Conservation (phyloP, 92 coral and sea anemone genomes). For the Phymanthus crucifer region DNA sequence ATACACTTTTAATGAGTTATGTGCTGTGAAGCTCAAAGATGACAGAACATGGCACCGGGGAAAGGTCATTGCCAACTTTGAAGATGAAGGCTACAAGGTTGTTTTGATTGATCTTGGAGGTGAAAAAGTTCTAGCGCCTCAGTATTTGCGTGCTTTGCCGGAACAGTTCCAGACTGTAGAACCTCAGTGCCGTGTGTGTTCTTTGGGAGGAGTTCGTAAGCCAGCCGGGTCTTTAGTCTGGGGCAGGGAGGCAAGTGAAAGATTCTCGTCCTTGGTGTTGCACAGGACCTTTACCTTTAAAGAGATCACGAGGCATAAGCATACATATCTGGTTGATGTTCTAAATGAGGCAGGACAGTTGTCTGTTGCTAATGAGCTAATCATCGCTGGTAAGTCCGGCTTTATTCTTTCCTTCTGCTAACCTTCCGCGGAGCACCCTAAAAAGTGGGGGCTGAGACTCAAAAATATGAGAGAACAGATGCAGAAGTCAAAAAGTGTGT, state of each 20-base stretch:
- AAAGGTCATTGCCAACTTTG: slow-evolving; percentile 15
- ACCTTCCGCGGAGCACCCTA: too few species aligned
- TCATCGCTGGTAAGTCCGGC: slow-evolving; percentile 39
- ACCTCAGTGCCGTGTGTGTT: slow-evolving; percentile 30
- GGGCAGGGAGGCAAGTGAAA: slow-evolving; percentile 30
- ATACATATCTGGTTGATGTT: slow-evolving; percentile 44
- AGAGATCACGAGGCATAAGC: slow-evolving; percentile 17
- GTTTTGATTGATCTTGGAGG: slow-evolving; percentile 62
- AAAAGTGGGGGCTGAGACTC: too few species aligned
- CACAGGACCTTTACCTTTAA: slow-evolving; percentile 39
- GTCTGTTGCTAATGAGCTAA: slow-evolving; percentile 46
- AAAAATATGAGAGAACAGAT: too few species aligned
- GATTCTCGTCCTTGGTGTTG: slow-evolving; percentile 38
- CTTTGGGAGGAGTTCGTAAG: slow-evolving; percentile 47
- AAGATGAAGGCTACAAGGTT: slow-evolving; percentile 34
- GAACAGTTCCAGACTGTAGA: slow-evolving; percentile 32
- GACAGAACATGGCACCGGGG: slow-evolving; percentile 69
- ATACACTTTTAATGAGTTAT: slow-evolving; percentile 30
- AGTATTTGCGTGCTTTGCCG: slow-evolving; percentile 46
- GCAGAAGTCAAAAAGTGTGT: too few species aligned
- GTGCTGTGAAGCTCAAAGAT: slow-evolving; percentile 52
- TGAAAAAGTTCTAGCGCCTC: slow-evolving; percentile 39
- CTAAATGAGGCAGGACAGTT: slow-evolving; percentile 29
- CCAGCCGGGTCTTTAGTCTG: slow-evolving; percentile 24
- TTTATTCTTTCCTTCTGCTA: too few species aligned